A percentile compares a stretch with the other conserved stretches of the same genome.
phyloP scores from a whole-genome alignment of 2,113 vertebrate genomes.

The Pachyramphus minor region DNA sequence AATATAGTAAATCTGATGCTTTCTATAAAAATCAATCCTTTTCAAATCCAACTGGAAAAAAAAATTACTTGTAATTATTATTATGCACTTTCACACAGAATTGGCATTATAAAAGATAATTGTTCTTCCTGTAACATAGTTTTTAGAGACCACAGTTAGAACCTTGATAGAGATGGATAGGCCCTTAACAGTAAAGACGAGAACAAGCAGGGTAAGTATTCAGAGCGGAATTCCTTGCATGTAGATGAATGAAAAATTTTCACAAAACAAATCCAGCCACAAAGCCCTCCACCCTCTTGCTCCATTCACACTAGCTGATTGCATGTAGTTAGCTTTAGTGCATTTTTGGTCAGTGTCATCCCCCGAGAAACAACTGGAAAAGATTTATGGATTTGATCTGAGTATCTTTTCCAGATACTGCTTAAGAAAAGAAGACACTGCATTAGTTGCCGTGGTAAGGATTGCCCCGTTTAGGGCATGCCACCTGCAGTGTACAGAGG shows the following conservation, averaged over 20 bases:
- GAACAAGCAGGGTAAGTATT: background rate
- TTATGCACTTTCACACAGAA: background rate
- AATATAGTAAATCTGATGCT: background rate
- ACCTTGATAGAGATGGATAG: background rate
- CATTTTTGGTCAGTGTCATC: background rate
- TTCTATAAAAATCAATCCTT: background rate
- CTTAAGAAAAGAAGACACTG: background rate
- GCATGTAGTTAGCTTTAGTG: background rate
- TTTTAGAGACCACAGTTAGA: background rate
- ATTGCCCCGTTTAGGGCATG: background rate
- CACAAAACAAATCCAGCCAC: background rate
- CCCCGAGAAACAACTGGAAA: background rate
- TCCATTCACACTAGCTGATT: background rate
- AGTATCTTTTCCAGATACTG: background rate
- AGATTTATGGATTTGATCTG: background rate
- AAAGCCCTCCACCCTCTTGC: accelerated
- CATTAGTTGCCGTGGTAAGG: background rate
- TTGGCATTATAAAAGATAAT: background rate
- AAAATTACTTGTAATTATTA: background rate
- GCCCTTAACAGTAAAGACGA: background rate
- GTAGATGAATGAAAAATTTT: background rate
- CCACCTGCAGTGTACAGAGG: background rate
- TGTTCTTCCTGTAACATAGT: background rate
- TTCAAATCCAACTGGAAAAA: background rate
- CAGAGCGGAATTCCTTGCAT: background rate